Base-by-base conservation (phyloP, 2,797 vertebrate species). In the Adelosebastes latens region DNA sequence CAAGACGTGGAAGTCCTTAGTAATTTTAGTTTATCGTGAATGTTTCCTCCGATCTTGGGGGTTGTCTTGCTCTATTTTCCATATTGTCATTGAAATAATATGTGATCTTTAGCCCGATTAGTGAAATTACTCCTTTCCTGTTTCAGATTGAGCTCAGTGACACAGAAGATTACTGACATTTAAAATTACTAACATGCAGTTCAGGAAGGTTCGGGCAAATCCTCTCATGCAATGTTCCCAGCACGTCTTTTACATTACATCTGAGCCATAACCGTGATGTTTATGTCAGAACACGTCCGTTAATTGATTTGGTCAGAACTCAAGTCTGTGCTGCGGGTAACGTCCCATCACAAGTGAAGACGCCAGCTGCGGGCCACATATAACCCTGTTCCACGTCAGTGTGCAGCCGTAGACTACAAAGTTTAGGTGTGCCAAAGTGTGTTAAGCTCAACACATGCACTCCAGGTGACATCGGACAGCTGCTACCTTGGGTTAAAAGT, bases 371-470 rank as follows among this genome's bases (percentile, higher is more conserved):
- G 82, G 91, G 89, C 88, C 83, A 87, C 74, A 55, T 82, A 83
- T 74, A 89, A 86, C 85, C 82, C 72, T 67, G 79, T 91, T 92
- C 86, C 88, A 89, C 85, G 82, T 82, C 86, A 88, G 53, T 83
- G 87, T 90, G 86, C 90, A 90, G 83, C 78, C 84, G 12, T 64
- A 49, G 83, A 91, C 83, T 82, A 68, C 69, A 81, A 84, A 89
- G 87, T 80, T 79, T 82, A 83, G 83, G 81, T 91, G 89, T 94
- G 94, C 92, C 93, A 95, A 80, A 86, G 80, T 85, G 85, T 12
- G 82, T 96, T 95, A 94, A 80, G 85, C 90, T 96, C 94, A 94
- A 86, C 85, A 85, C 87, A 52, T 79, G 74, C 79, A 88, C 92
- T 92, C 83, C 93, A 84, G 90, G 92, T 90, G 86, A 92, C 90